These are phyloP conservation scores for Mimachlamys varia DNA, from an alignment of 2,888 invertebrate species.

Conservation along the genomic window DNA sequence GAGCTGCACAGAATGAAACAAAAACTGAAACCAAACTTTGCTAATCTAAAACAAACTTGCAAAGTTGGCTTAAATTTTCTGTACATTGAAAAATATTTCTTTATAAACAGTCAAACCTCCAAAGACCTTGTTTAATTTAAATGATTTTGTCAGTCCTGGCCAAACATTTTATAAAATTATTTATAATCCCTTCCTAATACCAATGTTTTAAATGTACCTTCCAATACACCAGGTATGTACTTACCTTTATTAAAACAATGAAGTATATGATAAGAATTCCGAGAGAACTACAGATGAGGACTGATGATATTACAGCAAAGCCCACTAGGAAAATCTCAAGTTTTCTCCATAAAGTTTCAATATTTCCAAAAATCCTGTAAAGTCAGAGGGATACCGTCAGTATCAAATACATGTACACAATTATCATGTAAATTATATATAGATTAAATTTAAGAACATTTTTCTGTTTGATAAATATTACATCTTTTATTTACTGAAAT, in stretches of 20 bases:
- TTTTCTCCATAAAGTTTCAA: conserved; percentile 26
- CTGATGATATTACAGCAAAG: conserved; percentile 54
- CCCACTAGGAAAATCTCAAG: conserved; percentile 19
- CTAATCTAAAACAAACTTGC: neutral
- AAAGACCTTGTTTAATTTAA: no score
- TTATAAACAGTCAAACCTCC: no score
- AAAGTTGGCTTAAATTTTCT: no score
- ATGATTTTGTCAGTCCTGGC: no score
- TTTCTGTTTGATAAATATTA: neutral
- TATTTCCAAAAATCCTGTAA: conserved; percentile 41
- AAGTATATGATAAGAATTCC: conserved; percentile 63
- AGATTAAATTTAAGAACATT: no score
- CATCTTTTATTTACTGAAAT: no score
- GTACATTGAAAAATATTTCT: no score
- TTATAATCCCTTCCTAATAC: no score
- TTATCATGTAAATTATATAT: no score
- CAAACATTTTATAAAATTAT: no score
- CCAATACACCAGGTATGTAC: neutral
- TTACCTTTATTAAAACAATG: conserved; percentile 60
- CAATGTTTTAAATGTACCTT: no score
- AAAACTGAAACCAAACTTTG: neutral
- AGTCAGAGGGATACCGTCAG: neutral
- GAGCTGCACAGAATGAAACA: conserved; percentile 54
- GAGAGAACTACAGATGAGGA: conserved; percentile 61
- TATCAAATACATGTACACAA: neutral